Conservation (phyloP, 2,888 invertebrate species). For the Xestoiulus laeticollis region DNA sequence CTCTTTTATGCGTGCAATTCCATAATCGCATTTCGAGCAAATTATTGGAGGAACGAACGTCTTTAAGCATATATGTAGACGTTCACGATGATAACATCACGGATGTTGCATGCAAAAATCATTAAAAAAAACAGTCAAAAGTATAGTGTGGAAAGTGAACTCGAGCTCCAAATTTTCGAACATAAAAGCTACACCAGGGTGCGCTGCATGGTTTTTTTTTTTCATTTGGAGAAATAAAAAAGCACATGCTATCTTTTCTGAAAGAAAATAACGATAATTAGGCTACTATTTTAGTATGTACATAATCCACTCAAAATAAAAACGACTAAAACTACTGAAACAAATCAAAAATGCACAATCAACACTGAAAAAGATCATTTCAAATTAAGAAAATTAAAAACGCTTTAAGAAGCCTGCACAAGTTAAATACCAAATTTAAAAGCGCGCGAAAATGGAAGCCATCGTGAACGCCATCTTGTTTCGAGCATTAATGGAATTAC, state of each 20-base stretch:
- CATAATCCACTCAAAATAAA: conserved; percentile 11
- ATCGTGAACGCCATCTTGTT: not conserved
- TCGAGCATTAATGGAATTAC: not conserved
- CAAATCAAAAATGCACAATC: conserved; percentile 37
- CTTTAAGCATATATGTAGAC: not conserved
- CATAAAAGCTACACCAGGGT: conserved; percentile 28
- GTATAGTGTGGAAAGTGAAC: conserved; percentile 13
- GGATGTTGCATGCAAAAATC: not conserved
- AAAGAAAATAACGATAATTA: conserved; percentile 37
- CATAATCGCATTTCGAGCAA: conserved; percentile 33
- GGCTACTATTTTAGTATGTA: conserved; percentile 37
- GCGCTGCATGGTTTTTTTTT: not conserved
- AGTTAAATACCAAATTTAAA: not conserved
- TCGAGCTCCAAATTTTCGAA: not conserved
- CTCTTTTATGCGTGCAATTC: conserved; percentile 7
- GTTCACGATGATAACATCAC: not conserved
- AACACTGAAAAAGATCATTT: conserved; percentile 13
- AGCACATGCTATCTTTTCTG: conserved; percentile 18
- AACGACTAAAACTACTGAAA: conserved; percentile 14
- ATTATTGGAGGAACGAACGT: not conserved
- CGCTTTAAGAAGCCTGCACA: conserved; percentile 19
- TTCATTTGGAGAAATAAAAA: conserved; percentile 34
- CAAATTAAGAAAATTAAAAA: not conserved
- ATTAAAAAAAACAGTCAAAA: not conserved
- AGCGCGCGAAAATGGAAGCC: not conserved